Base-by-base conservation (phyloP, 2,113 vertebrate species). In the Seriola quinqueradiata region DNA sequence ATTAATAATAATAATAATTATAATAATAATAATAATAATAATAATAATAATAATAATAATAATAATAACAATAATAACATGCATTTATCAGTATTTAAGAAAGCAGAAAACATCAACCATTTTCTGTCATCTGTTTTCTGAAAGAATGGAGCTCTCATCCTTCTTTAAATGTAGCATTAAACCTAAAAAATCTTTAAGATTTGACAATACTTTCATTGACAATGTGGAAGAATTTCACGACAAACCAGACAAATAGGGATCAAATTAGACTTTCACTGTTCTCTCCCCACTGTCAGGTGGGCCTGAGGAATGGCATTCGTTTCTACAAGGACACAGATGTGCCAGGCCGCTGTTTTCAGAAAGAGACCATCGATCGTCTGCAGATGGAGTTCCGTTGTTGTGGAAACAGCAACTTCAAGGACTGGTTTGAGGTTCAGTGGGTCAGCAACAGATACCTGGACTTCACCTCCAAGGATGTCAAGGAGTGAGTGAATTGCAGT, bases 401-500 rank as follows among this genome's bases (percentile, higher is more conserved):
- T 55, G 96, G 96, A 42, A 95, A 95, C 89, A 95, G 87, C 55
- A 94, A 96, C 86, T 96, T 94, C 93, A 96, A 90, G 90, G 97
- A 97, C 81, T 97, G 96, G 96, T 97, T 97, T 67, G 96, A 96
- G 82, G 95, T 97, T 40, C 96, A 97, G 90, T 97, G 96, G 96
- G 90, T 97, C 92, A 97, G 94, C 93, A 95, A 91, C 89, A 93
- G 96, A 82, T 97, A 95, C 86, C 90, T 96, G 92, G 95, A 97
- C 84, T 96, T 93, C 90, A 96, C 94, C 78, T 92, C 93, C 64
- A 95, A 95, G 81, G 95, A 96, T 2, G 94, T 97, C n/a, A 96
- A 96, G 82, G 96, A 96, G 96, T 97, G 90, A 96, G 96, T 95
- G 48, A 85, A 83, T 65, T 40, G 42, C 57, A 75, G 19, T n/a